Evolutionary conservation across 2,888 invertebrate genomes (phyloP), one percentile per base, ranked within the genome.

Genomic region (Antitype chi): DNA sequence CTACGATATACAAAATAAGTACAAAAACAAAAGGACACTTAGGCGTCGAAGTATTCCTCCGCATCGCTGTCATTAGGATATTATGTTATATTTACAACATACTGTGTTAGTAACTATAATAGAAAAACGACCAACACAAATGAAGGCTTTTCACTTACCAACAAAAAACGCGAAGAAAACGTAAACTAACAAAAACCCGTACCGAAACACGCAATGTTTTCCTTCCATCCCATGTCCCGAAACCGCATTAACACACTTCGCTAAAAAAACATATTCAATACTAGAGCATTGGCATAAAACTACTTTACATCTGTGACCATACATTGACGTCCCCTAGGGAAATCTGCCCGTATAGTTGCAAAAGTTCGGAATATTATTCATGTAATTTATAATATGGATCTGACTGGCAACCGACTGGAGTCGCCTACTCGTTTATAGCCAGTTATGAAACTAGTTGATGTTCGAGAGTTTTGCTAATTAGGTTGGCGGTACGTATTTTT

Each of bases 281-380:
- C 79, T 72, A 38, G 25, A 70, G 70, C 70, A 87, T 73, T 80
- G 76, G 87, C 70, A 75, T 80, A 63, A 84, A 84, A 80, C 84
- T 84, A 88, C 78, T 85, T 85, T 87, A 81, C 87, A 87, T 86
- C 83, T 83, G 85, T 76, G 89, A 82, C 88, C 89, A 86, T 86
- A 81, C 80, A 77, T 85, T 60, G 74, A 74, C 59, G 25, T 23
- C 62, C 91, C 81, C 90, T 0, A 43, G 90, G 91, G 92, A 92
- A 92, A 92, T 92, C 89, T 91, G 78, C 84, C 81, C 78, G 78
- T 88, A 85, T 83, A 87, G 88, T 87, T 81, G 82, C 77, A 85
- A 88, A 87, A 90, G 81, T 90, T 87, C 70, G 80, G 82, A 86
- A 89, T 88, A 89, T 87, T 89, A 88, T 90, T 90, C 86, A 87